Evolutionary conservation across 2,888 invertebrate species (phyloP), one percentile per base, ranked within the genome.

Genomic region (Mythimna pallens): DNA sequence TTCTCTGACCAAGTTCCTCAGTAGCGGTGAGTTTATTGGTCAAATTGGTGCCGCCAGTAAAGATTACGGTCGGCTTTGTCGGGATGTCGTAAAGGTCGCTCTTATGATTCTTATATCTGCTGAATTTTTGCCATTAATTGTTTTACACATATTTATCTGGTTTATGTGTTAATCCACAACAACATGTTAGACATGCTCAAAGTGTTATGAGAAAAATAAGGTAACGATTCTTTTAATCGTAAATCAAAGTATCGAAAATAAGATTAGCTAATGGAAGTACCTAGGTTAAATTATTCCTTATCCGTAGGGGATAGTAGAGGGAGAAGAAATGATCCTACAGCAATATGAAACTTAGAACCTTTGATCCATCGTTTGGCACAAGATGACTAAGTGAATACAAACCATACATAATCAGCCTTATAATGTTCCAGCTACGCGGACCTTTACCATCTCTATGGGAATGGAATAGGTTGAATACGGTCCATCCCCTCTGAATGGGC

Each of bases 41-140:
- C 77, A 70, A 76, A 83, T 83, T 79, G 55, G 76, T 64, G 70
- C 71, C 62, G 22, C 62, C 64, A 73, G 69, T 78, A 81, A 75
- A 81, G 72, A 76, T 81, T 80, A 73, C 70, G 65, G 68, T 65
- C 62, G 71, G 70, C 65, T 76, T 73, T 68, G 68, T 57, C 40
- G 70, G 73, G 55, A 71, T 54, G 65, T 67, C 68, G 66, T 68
- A 63, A 65, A 72, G 8, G 34, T 36, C n/a, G 14, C 22, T 66
- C 74, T 85, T 75, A 72, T 70, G 54, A 62, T 65, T 66, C 64
- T 77, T 65, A 52, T 75, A 75, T 67, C 72, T 70, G 30, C 40
- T 52, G 58, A n/a, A 62, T 73, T 73, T 71, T 65, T 58, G 57
- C 17, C n/a, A 52, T 71, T 73, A 73, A 72, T 76, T 69, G 58